A percentile compares a stretch with the other conserved stretches of the same genome.
Conservation (phyloP, 2,888 invertebrate species). For the Acrocera orbiculus region DNA sequence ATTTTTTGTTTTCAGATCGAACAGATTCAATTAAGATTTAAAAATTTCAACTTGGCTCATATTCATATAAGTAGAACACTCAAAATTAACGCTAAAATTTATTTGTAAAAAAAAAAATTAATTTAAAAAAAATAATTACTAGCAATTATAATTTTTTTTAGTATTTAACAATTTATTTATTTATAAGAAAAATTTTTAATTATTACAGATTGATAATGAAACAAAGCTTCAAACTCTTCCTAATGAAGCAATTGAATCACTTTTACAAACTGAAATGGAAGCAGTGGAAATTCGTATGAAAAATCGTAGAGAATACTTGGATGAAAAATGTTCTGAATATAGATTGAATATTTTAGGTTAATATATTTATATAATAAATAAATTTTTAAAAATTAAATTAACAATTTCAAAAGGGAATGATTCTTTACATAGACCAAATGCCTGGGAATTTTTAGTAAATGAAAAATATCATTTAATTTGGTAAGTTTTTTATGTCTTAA, state of each 20-base stretch:
- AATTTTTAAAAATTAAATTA: too few relatives aligned
- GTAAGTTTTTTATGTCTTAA: slow-evolving; percentile 28
- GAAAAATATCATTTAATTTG: slow-evolving; percentile 64
- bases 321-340: slow-evolving; percentile 27
- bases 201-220: slow-evolving; percentile 30
- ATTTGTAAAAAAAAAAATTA: too few relatives aligned
- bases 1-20: too few relatives aligned
- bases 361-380: not conserved
- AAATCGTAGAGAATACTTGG: slow-evolving; percentile 24
- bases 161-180: not conserved
- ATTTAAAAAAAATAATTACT: too few relatives aligned
- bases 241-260: slow-evolving; percentile 26
- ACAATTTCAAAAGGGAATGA: slow-evolving; percentile 22
- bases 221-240: slow-evolving; percentile 28
- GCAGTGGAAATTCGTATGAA: slow-evolving; percentile 30
- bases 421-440: slow-evolving; percentile 44
- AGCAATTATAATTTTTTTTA: too few relatives aligned
- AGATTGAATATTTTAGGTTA: slow-evolving; percentile 27
- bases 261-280: slow-evolving; percentile 27
- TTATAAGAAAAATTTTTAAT: slow-evolving; percentile 4
- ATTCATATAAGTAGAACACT: too few relatives aligned
- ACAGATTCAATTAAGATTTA: too few relatives aligned
- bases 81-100: too few relatives aligned
- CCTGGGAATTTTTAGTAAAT: slow-evolving; percentile 74
- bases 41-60: too few relatives aligned